Evolutionary conservation across 2,797 vertebrate species (phyloP).

Genomic region (Gobio occitaniae): DNA sequence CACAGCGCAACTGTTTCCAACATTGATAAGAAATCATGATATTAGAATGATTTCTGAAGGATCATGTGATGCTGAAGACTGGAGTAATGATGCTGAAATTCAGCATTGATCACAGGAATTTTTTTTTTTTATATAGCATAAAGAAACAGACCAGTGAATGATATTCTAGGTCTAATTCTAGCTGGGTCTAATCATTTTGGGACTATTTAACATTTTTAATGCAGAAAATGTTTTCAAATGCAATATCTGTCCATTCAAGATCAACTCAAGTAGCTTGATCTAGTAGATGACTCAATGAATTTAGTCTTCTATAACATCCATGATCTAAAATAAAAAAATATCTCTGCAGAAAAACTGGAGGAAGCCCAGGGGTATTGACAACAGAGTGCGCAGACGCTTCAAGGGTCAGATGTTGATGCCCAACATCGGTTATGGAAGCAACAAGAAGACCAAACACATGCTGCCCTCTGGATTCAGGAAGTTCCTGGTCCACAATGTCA

Average conservation of each 20-base stretch:
- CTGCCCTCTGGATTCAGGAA: conserved; percentile 94
- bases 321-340: background rate
- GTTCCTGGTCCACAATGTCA: conserved; percentile 95
- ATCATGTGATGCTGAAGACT: too few relatives aligned
- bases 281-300: background rate
- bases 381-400: conserved; percentile 95
- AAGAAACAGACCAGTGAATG: too few relatives aligned
- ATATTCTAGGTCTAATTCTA: too few relatives aligned
- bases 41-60: too few relatives aligned
- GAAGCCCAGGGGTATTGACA: conserved; percentile 97
- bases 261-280: background rate
- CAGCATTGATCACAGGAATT: too few relatives aligned
- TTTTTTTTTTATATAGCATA: too few relatives aligned
- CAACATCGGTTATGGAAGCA: conserved; percentile 98
- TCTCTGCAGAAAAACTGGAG: conserved; percentile 92
- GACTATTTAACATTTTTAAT: background rate
- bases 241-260: background rate
- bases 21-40: too few relatives aligned
- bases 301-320: background rate
- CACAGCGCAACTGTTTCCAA: too few relatives aligned
- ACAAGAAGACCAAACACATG: conserved; percentile 98
- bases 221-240: background rate
- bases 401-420: conserved; percentile 99
- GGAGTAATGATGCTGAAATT: too few relatives aligned
- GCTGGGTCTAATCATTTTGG: too few relatives aligned